A percentile compares a stretch with the other conserved stretches of the same genome.
Conservation (phyloP, 2,888 invertebrate genomes). For the Hecatera dysodea region DNA sequence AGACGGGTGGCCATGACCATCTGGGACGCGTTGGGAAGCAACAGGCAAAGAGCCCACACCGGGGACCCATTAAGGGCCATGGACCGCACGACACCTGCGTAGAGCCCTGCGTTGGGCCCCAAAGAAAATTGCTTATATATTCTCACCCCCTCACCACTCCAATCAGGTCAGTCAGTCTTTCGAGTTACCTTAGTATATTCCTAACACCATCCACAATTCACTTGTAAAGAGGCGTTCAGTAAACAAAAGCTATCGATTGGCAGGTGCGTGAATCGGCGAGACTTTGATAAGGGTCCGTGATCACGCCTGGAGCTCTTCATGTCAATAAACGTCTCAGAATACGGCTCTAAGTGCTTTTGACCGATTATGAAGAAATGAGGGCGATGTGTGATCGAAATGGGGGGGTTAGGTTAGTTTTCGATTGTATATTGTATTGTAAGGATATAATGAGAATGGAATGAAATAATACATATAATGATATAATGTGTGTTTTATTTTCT, state of each 20-base stretch:
- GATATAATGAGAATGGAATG: neutral
- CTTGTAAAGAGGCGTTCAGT: conserved; percentile 60
- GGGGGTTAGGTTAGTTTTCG: neutral
- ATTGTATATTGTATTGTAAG: neutral
- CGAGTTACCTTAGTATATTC: conserved; percentile 45
- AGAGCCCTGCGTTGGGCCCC: too few species aligned
- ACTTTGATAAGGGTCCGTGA: conserved; percentile 75
- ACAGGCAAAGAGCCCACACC: too few species aligned
- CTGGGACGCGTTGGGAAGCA: too few species aligned
- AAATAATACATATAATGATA: too few species aligned
- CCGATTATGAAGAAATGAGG: conserved; percentile 65
- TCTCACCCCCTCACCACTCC: neutral
- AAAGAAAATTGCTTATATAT: too few species aligned
- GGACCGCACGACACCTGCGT: too few species aligned
- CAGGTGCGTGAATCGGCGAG: conserved; percentile 71
- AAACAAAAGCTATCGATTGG: conserved; percentile 74
- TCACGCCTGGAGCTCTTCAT: conserved; percentile 57
- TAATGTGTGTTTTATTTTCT: neutral
- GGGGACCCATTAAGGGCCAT: too few species aligned
- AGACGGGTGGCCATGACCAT: too few species aligned
- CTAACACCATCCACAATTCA: conserved; percentile 55
- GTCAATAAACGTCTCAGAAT: conserved; percentile 71
- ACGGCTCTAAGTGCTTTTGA: conserved; percentile 65
- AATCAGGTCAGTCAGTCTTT: neutral
- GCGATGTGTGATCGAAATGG: conserved; percentile 23